Evolutionary conservation across 2,797 vertebrate species (phyloP), one percentile per base, ranked within the genome.

Genomic region (Fistularia tabacaria): DNA sequence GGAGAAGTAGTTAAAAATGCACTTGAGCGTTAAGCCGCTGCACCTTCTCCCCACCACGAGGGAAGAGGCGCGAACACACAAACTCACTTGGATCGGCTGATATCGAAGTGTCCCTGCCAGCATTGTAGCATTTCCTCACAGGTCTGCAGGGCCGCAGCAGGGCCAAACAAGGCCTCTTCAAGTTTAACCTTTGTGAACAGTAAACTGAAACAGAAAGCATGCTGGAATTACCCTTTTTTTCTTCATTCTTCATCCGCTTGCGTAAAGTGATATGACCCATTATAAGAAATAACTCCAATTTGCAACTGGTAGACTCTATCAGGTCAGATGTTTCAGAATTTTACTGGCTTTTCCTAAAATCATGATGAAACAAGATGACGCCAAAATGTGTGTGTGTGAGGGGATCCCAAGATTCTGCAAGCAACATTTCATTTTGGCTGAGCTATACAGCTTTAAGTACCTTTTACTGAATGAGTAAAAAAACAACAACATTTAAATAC

Each of bases 141-240:
- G 12, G 94, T 95, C 82, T 92, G 91, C 15, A 99, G 90, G 39
- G 96, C 96, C 49, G 87, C 89, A 63, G 92, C 90, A 0, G 95
- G 92, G 53, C 96, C 94, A 63, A 90, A 90, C 56, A 95, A 83
- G 2, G 83, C 77, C 80, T 94, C 92, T 69, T 97, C 92, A 66
- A 99, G 90, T 86, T 96, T 98, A 57, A 93, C 92, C 86, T 97
- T 98, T 50, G 95, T 97, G 82, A 98, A 96, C 74, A 98, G 87
- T 79, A 99, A 87, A 81, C 97, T 99, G 79, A 12, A 69, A 1
- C 37, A 57, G 39, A 57, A 59, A 61, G 49, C 3, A 63, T 14
- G 59, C 8, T 50, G 36, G 42, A 6, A 48, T 36, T 14, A 14
- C 3, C 4, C 7, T 7, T 14, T 13, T 8, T 46, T 46, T 14